Evolutionary conservation across 2,797 vertebrate species (phyloP).

Genomic region (Lindbergichthys nudifrons): DNA sequence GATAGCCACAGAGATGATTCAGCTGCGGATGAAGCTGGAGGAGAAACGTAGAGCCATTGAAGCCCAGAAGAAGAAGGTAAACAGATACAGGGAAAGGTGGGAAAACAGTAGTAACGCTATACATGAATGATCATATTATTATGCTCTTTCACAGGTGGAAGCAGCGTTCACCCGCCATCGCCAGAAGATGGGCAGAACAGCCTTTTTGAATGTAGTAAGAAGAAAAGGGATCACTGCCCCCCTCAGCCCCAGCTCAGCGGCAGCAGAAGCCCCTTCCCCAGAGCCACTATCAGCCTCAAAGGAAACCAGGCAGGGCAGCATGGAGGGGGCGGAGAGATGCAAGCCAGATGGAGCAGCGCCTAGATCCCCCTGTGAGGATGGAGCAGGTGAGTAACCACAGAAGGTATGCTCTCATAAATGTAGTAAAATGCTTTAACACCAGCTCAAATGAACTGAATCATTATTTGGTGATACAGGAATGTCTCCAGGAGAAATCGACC

Average conservation of each 20-base stretch:
- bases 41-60: constrained; percentile 97
- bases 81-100: neutral
- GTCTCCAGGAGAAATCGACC: constrained; percentile 88
- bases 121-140: neutral
- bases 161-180: constrained; percentile 95
- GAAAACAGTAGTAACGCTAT: neutral
- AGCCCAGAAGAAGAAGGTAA: constrained; percentile 95
- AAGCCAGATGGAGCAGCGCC: constrained; percentile 87
- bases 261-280: constrained; percentile 81
- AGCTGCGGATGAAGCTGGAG: constrained; percentile 96
- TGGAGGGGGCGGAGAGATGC: constrained; percentile 84
- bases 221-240: constrained; percentile 91
- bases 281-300: constrained; percentile 65
- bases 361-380: constrained; percentile 85
- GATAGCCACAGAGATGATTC: constrained; percentile 96
- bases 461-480: constrained; percentile 56
- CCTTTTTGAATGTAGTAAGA: constrained; percentile 96
- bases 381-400: constrained; percentile 59
- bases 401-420: too few species aligned
- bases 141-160: constrained; percentile 83
- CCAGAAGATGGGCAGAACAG: constrained; percentile 96
- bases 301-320: constrained; percentile 43
- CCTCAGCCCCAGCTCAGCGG: constrained; percentile 83
- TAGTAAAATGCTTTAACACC: neutral
- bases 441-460: neutral